phyloP scores from a whole-genome alignment of 2,797 vertebrate species.

The Ataeniobius toweri region DNA sequence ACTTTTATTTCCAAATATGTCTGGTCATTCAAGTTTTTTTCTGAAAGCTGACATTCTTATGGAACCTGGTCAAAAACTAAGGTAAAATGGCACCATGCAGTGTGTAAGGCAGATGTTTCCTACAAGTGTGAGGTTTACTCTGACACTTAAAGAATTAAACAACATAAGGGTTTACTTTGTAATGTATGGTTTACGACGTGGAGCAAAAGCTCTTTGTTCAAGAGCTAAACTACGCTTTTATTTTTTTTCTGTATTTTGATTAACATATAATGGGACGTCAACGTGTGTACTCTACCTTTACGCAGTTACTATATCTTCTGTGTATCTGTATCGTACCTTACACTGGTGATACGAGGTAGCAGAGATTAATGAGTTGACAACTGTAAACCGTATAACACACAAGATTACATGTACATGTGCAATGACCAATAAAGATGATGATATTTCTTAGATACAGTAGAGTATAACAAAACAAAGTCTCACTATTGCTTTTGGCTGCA shows the following conservation, averaged over 20 bases:
- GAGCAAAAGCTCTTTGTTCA: slow-evolving; percentile 16
- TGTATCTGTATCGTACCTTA: slow-evolving; percentile 43
- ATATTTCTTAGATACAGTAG: slow-evolving; percentile 54
- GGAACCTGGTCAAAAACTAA: slow-evolving; percentile 14
- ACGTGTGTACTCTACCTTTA: slow-evolving; percentile 19
- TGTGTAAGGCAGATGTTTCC: slow-evolving; percentile 55
- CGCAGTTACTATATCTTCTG: slow-evolving; percentile 31
- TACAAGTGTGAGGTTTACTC: neutral
- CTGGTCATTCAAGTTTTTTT: slow-evolving; percentile 46
- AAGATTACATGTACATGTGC: no score
- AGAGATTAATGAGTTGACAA: slow-evolving; percentile 39
- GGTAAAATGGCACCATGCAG: slow-evolving; percentile 56
- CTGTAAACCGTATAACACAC: slow-evolving; percentile 58
- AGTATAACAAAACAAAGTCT: slow-evolving; percentile 38
- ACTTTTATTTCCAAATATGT: slow-evolving; percentile 13
- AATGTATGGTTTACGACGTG: slow-evolving; percentile 2
- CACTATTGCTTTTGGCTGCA: slow-evolving; percentile 68
- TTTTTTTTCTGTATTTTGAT: slow-evolving; percentile 20
- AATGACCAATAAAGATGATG: no score
- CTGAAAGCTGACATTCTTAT: slow-evolving; percentile 18
- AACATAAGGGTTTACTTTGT: slow-evolving; percentile 5
- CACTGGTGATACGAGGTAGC: slow-evolving; percentile 62
- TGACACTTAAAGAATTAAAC: slow-evolving; percentile 4
- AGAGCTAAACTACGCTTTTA: slow-evolving; percentile 14
- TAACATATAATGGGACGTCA: slow-evolving; percentile 5